These are phyloP conservation scores for Paramormyrops hopkinsi DNA, from an alignment of 2,797 vertebrate genomes.

Conservation along the genomic window DNA sequence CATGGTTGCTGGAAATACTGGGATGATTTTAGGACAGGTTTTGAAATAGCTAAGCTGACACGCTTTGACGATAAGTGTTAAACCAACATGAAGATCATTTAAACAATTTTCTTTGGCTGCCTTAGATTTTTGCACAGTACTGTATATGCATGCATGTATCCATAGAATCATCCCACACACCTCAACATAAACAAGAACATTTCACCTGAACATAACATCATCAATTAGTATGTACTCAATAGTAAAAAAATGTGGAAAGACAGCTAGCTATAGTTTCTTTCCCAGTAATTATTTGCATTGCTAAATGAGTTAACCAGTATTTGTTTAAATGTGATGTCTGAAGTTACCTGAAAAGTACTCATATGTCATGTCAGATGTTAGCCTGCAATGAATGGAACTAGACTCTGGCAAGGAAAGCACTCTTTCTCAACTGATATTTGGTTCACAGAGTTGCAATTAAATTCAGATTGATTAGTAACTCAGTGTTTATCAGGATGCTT, in stretches of 20 bases:
- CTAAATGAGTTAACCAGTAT: neutral
- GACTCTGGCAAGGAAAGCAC: neutral
- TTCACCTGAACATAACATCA: neutral
- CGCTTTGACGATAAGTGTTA: neutral
- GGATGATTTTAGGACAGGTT: neutral
- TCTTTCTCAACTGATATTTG: neutral
- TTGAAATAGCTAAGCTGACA: neutral
- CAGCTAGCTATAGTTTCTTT: neutral
- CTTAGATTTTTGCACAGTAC: neutral
- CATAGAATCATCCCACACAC: neutral
- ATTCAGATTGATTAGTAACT: neutral
- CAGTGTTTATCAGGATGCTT: neutral
- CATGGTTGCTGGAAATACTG: neutral
- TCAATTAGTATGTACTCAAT: neutral
- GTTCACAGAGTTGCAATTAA: neutral
- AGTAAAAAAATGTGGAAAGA: neutral
- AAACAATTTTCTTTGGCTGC: neutral
- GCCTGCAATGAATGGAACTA: neutral
- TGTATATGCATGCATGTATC: neutral
- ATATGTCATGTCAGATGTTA: neutral
- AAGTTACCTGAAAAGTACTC: neutral
- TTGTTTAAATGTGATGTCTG: neutral
- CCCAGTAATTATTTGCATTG: neutral
- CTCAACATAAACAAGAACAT: neutral
- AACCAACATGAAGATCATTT: neutral